Percentiles rank a stretch among this genome's conserved stretches.
Conservation (phyloP, 2,888 invertebrate genomes). For the Rhyacophila evoluta region DNA sequence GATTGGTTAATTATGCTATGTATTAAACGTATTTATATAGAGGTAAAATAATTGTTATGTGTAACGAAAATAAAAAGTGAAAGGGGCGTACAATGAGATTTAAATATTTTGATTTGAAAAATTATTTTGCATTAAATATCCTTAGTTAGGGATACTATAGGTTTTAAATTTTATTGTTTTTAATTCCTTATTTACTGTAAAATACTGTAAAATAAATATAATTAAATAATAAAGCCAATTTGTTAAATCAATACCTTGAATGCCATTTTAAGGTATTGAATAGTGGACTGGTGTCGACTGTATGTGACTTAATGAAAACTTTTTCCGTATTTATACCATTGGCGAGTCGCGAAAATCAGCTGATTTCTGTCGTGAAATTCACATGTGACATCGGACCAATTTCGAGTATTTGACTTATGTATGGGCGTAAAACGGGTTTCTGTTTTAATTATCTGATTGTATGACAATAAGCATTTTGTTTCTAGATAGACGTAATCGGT, state of each 20-base stretch:
- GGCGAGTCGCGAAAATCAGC: constrained; percentile 16
- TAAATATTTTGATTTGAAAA: too few species aligned
- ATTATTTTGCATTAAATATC: too few species aligned
- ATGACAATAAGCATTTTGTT: neutral
- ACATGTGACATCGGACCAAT: constrained; percentile 20
- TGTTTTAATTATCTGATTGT: neutral
- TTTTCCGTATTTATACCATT: constrained; percentile 15
- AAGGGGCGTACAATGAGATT: too few species aligned
- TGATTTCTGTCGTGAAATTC: constrained; percentile 5
- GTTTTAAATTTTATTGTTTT: too few species aligned
- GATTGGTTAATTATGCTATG: too few species aligned
- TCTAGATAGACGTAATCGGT: neutral
- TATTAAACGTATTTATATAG: too few species aligned
- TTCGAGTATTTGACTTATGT: neutral
- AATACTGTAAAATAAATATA: too few species aligned
- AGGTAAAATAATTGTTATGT: too few species aligned
- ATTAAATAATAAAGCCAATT: too few species aligned
- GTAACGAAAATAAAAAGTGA: too few species aligned
- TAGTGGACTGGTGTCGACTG: constrained; percentile 23
- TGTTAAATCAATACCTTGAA: constrained; percentile 43
- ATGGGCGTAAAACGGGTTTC: neutral
- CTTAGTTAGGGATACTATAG: too few species aligned
- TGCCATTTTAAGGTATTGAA: constrained; percentile 41
- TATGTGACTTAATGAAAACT: constrained; percentile 19
- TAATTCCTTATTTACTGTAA: too few species aligned